These are phyloP conservation scores for Ovibos moschatus DNA, from an alignment of 2,113 vertebrate genomes.

Conservation along the genomic window DNA sequence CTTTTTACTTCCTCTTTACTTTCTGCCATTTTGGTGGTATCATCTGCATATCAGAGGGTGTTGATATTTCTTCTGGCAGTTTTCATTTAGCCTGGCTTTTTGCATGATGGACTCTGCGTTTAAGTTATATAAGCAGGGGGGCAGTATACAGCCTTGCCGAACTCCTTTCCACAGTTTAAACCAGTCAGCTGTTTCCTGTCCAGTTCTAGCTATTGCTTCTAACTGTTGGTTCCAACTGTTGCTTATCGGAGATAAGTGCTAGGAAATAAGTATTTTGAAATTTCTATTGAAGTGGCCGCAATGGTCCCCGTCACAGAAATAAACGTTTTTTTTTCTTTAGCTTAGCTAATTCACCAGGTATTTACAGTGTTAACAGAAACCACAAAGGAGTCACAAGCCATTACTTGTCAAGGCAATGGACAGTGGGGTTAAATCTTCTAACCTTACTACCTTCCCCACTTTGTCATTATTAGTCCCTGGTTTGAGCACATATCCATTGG, in stretches of 20 bases:
- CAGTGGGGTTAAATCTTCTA: conserved; percentile 15
- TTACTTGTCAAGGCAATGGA: not conserved
- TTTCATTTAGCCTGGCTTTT: not conserved
- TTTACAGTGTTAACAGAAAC: conserved; percentile 16
- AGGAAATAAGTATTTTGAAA: not conserved
- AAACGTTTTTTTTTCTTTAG: not conserved
- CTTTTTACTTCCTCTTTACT: not conserved
- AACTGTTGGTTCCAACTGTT: not conserved
- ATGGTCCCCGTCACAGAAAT: not conserved
- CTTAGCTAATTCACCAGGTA: not conserved
- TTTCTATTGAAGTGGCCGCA: not conserved
- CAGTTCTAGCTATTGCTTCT: not conserved
- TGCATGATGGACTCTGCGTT: not conserved
- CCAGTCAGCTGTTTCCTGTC: not conserved
- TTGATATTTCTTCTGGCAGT: not conserved
- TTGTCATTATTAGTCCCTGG: not conserved
- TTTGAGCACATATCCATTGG: not conserved
- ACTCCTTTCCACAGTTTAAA: not conserved
- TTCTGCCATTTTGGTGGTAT: not conserved
- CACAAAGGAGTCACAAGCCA: not conserved
- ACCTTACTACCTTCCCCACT: not conserved
- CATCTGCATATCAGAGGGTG: not conserved
- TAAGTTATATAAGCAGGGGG: not conserved
- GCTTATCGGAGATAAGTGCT: not conserved
- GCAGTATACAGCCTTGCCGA: not conserved